These are phyloP conservation scores for Potamilus streckersoni DNA, from an alignment of 1,140 invertebrate species.

Conservation along the genomic window DNA sequence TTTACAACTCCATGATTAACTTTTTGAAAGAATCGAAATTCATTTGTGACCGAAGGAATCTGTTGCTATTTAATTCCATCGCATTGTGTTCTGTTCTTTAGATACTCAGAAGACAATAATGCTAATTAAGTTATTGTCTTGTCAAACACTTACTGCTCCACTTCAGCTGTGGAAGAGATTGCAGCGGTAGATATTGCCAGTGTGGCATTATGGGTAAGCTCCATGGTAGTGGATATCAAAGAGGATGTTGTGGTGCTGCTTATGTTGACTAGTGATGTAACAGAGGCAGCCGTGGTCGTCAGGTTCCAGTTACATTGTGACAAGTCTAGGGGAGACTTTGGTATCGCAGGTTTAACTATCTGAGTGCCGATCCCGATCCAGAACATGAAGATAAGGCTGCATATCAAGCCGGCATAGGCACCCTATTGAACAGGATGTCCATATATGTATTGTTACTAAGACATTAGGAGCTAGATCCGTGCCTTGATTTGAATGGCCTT, in stretches of 20 bases:
- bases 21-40: no score
- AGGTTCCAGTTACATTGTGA: constrained; percentile 57
- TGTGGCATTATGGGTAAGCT: constrained; percentile 4
- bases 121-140: no score
- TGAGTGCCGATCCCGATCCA: constrained; percentile 90
- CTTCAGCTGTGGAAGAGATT: background rate
- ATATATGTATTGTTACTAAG: no score
- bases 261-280: constrained; percentile 9
- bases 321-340: constrained; percentile 69
- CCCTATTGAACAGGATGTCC: constrained; percentile 72
- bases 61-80: no score
- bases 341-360: constrained; percentile 67
- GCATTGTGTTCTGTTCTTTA: no score
- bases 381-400: constrained; percentile 78
- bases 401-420: constrained; percentile 79
- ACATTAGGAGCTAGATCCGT: no score
- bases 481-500: no score
- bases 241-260: background rate
- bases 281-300: constrained; percentile 28
- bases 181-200: constrained; percentile 1
- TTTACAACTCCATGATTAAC: no score
- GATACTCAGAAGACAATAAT: no score
- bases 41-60: no score
- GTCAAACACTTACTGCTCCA: constrained; percentile 12
- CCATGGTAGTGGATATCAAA: constrained; percentile 6